Evolutionary conservation across 1,140 invertebrate species (phyloP), one percentile per base, ranked within the genome.

Genomic region (Heterodera schachtii): DNA sequence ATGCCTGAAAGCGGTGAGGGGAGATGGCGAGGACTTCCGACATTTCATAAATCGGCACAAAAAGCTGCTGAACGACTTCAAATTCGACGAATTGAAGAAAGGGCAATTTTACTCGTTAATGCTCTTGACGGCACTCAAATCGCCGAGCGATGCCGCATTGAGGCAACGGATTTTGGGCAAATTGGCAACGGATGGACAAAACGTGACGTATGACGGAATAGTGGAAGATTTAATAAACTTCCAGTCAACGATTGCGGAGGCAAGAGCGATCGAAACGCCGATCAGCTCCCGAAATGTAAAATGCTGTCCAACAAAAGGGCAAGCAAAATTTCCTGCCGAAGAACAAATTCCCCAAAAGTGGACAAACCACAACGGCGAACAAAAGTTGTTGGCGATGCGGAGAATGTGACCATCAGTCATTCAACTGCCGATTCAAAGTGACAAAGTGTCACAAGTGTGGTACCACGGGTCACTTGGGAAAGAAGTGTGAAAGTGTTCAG

Each of bases 321-420:
- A 19, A 8, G 31, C 31, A 31, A 31, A 31, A 31, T 1, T 31
- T 31, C 31, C 31, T 31, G 31, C 31, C 31, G 31, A 31, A 31
- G 31, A 31, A 31, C 31, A 31, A 31, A 31, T 31, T 31, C 31
- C 7, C 31, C 7, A 31, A n/a, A 11, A 8, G 8, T 3, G 13
- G 16, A 16, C 8, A 71, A 21, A 60, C 57, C 3, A 6, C 69
- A 71, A 43, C 19, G 11, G 9, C 16, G 0, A 41, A 31, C 7
- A 41, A 71, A 43, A 31, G 31, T 31, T 71, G 69, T 21, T 71
- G 69, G 69, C 69, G 69, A 31, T 71, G 69, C 21, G 69, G 69
- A 31, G 44, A 19, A 31, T 31, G 31, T 43, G 69, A 46, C 9
- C 69, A 71, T 16, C 31, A 31, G 16, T 5, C 69, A 5, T n/a